Percentiles rank a stretch among this genome's conserved stretches.
These are phyloP conservation scores for Pseudorhombus dupliciocellatus DNA, from an alignment of 2,113 vertebrate species.

Conservation along the genomic window DNA sequence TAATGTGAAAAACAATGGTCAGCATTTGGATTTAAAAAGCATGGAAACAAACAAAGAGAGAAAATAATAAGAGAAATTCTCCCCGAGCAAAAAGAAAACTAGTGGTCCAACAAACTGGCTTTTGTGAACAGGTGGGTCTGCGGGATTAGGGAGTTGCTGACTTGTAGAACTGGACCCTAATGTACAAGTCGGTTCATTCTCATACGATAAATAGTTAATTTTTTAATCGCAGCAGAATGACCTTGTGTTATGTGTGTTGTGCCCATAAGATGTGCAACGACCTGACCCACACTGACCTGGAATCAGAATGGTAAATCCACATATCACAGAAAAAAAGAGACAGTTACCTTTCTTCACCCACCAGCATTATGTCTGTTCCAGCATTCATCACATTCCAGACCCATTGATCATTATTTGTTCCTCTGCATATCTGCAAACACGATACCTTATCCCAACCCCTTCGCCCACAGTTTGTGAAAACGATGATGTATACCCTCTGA, in stretches of 20 bases:
- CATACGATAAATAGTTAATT: neutral
- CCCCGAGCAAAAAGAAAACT: too few relatives aligned
- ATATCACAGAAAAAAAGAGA: neutral
- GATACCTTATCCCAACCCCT: conserved; percentile 12
- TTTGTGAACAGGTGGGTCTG: too few relatives aligned
- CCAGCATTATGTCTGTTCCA: neutral
- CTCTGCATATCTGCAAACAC: conserved; percentile 38
- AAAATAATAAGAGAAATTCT: too few relatives aligned
- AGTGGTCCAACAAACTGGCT: too few relatives aligned
- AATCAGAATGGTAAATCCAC: conserved; percentile 13
- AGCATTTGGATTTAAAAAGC: too few relatives aligned
- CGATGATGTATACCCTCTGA: conserved; percentile 41
- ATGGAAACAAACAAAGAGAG: too few relatives aligned
- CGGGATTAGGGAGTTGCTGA: too few relatives aligned
- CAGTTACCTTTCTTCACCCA: conserved; percentile 15
- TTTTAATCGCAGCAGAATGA: neutral
- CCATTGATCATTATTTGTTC: conserved; percentile 56
- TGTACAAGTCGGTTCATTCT: too few relatives aligned
- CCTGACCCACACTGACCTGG: neutral
- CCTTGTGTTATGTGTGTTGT: neutral
- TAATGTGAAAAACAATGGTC: too few relatives aligned
- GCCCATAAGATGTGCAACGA: neutral
- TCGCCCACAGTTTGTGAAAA: conserved; percentile 31
- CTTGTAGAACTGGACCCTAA: too few relatives aligned
- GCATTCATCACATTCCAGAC: conserved; percentile 43